Conservation (phyloP, 30 jellyfish, hydroid and myxozoan genomes). For the Hydractinia symbiolongicarpus region DNA sequence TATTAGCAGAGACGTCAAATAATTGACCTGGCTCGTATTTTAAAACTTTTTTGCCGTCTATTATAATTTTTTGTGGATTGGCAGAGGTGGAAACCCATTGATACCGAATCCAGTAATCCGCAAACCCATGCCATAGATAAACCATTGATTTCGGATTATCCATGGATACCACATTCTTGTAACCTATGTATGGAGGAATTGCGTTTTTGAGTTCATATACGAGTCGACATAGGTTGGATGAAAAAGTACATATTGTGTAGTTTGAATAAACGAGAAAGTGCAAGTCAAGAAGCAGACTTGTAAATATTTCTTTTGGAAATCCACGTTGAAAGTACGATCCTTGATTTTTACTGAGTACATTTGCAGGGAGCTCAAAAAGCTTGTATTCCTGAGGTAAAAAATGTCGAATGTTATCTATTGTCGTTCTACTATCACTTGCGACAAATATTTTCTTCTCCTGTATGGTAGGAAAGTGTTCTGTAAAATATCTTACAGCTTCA, state of each 20-base stretch:
- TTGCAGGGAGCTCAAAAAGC: neutral
- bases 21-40: neutral
- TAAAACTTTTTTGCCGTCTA: neutral
- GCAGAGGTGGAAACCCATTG: conserved; percentile 1
- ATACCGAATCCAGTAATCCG: conserved; percentile 1
- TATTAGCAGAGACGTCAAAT: neutral
- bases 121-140: neutral
- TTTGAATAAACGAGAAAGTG: neutral
- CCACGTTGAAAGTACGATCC: neutral
- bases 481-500: conserved; percentile 2
- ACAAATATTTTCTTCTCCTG: neutral
- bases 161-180: neutral
- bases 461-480: neutral
- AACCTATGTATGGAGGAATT: neutral
- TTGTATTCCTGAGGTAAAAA: neutral
- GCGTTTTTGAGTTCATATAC: neutral
- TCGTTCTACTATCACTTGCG: conserved; percentile 3
- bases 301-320: neutral
- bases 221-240: neutral
- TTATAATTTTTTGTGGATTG: neutral
- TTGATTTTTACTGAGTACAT: neutral
- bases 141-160: conserved; percentile 11
- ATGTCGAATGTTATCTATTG: neutral
- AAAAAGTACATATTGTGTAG: conserved; percentile 10
- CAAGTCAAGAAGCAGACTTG: neutral